Base-by-base conservation (phyloP, 2,113 vertebrate genomes). In the Bubalus kerabau region DNA sequence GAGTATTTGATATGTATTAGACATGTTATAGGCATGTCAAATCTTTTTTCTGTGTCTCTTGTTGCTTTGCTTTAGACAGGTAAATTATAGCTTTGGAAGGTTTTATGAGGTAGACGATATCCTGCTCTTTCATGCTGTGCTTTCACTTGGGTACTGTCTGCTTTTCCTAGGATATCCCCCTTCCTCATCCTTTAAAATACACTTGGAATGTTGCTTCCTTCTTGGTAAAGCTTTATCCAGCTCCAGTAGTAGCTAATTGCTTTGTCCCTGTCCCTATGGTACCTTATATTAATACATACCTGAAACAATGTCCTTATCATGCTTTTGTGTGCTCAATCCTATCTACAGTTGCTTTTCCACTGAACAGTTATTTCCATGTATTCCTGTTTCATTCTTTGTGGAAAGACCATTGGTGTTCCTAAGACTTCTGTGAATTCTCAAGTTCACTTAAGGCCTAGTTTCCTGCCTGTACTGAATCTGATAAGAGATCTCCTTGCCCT, bases 51-150 rank as follows among this genome's bases (percentile, higher is more conserved):
- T 4, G 0, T 30, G 40, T 62, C 6, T 67, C n/a, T 28, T 59
- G 2, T 19, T 88, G 64, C 24, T 94, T 74, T 67, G 16, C 15
- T 62, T 26, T 91, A 21, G 26, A 56, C 12, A 32, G 26, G 12
- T 60, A 91, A 84, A 36, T 96, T 64, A 54, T 2, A 57, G 30
- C 21, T 71, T 95, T 67, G 60, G 86, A 91, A 67, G 46, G 2
- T 56, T 96, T 82, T 84, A 23, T 90, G 57, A 36, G 11, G 2
- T 74, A 36, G 46, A 93, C 0, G 2, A 26, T 80, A 43, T 21
- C 2, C 13, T 76, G 5, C 2, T 85, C 67, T 92, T 87, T 87
- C 32, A 91, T 86, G 54, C 59, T 85, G 15, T 90, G 32, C 5
- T 89, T 97, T 93, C 30, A 16, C 64, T 71, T 87, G n/a, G 7